phyloP scores from a whole-genome alignment of 2,888 invertebrate genomes.

The Sylvicola fuscatus region DNA sequence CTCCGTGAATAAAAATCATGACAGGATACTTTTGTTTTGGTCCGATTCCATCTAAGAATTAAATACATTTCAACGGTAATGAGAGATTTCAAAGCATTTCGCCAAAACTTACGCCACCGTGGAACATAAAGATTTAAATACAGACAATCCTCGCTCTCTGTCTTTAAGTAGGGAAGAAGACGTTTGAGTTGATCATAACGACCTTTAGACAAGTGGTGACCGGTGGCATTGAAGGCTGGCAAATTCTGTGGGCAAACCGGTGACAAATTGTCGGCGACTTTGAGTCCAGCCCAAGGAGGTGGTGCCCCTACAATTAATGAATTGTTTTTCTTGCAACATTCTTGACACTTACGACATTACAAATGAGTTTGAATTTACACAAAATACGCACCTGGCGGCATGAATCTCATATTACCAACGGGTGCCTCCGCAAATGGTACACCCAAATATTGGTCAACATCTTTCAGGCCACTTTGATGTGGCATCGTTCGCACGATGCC shows the following conservation, averaged over 20 bases:
- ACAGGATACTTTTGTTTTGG: slow-evolving; percentile 48
- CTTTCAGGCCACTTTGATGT: slow-evolving; percentile 35
- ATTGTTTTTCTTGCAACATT: too few species aligned
- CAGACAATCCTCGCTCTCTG: slow-evolving; percentile 71
- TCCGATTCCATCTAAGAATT: slow-evolving; percentile 17
- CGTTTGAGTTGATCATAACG: slow-evolving; percentile 49
- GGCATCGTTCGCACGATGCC: slow-evolving; percentile 43
- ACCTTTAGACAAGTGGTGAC: slow-evolving; percentile 36
- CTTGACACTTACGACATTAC: not conserved
- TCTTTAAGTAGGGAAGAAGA: slow-evolving; percentile 44
- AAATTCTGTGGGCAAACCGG: slow-evolving; percentile 76
- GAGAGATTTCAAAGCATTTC: not conserved
- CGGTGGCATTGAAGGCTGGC: slow-evolving; percentile 38
- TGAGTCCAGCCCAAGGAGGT: slow-evolving; percentile 54
- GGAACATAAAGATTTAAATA: slow-evolving; percentile 87
- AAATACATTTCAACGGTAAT: not conserved
- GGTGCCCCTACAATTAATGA: slow-evolving; percentile 36
- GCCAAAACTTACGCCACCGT: slow-evolving; percentile 45
- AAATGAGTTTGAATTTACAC: not conserved
- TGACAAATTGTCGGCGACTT: slow-evolving; percentile 45
- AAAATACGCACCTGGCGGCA: slow-evolving; percentile 61
- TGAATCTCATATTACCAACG: slow-evolving; percentile 51
- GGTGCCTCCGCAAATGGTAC: slow-evolving; percentile 70
- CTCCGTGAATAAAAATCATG: slow-evolving; percentile 83
- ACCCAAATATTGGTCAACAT: slow-evolving; percentile 55